Percentiles rank a stretch among this genome's conserved stretches.
Evolutionary conservation across 1,140 invertebrate species (phyloP).

Genomic region (Drosophila elegans): DNA sequence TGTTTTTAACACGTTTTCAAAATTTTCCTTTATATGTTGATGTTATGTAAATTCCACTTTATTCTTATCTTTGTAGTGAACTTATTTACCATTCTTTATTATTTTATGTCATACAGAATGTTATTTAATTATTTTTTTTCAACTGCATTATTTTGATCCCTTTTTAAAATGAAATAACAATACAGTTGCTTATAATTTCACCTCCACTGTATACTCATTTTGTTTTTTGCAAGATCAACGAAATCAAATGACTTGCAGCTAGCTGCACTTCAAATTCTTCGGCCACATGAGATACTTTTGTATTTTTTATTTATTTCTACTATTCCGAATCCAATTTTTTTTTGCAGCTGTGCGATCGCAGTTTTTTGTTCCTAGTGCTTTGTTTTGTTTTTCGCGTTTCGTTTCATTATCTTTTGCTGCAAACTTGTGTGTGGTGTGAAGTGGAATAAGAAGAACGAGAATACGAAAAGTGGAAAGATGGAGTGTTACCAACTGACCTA

Average conservation of each 20-base stretch:
- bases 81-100: no score
- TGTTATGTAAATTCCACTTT: no score
- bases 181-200: not conserved
- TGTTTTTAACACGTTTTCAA: not conserved
- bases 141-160: no score
- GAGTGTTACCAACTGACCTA: slow-evolving; percentile 38
- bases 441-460: slow-evolving; percentile 8
- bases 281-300: slow-evolving; percentile 6
- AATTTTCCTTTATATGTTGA: no score
- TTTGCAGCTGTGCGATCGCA: slow-evolving; percentile 28
- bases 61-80: no score
- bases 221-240: slow-evolving; percentile 23
- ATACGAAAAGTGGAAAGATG: not conserved
- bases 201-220: not conserved
- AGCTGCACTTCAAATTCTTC: slow-evolving; percentile 23
- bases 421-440: slow-evolving; percentile 5
- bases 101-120: no score
- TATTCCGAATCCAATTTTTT: slow-evolving; percentile 13
- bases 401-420: slow-evolving; percentile 21
- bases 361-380: slow-evolving; percentile 9
- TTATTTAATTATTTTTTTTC: no score
- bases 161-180: not conserved
- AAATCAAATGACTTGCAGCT: slow-evolving; percentile 33
- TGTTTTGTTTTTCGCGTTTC: slow-evolving; percentile 23
- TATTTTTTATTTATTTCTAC: slow-evolving; percentile 17